These are phyloP conservation scores for Ondatra zibethicus DNA, from an alignment of 2,113 vertebrate genomes.

Conservation along the genomic window DNA sequence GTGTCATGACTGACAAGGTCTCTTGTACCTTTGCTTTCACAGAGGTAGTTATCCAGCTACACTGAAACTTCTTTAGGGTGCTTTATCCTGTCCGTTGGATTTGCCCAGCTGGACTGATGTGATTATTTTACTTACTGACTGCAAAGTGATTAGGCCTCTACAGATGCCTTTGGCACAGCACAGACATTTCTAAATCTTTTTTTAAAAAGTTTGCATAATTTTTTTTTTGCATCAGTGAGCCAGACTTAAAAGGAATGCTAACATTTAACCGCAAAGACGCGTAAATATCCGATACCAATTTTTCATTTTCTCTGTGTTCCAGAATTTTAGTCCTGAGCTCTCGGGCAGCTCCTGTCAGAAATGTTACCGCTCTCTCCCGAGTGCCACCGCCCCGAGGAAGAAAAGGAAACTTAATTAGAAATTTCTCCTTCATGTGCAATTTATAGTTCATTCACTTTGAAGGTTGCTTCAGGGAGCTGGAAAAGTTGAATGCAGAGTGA, in stretches of 20 bases:
- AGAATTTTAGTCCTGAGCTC: constrained; percentile 42
- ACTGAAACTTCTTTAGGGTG: background rate
- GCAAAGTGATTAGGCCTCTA: constrained; percentile 32
- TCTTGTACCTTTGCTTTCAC: background rate
- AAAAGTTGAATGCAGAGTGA: constrained; percentile 62
- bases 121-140: constrained; percentile 45
- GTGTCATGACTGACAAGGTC: background rate
- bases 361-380: constrained; percentile 60
- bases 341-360: constrained; percentile 60
- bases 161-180: background rate
- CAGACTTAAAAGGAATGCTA: constrained; percentile 42
- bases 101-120: constrained; percentile 16
- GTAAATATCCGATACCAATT: constrained; percentile 54
- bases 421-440: constrained; percentile 75
- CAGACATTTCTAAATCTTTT: background rate
- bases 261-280: constrained; percentile 23
- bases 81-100: background rate
- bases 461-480: constrained; percentile 46
- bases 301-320: constrained; percentile 63
- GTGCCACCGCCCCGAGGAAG: constrained; percentile 60
- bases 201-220: background rate
- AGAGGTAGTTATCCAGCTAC: background rate
- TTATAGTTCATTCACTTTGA: constrained; percentile 68
- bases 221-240: constrained; percentile 26
- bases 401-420: constrained; percentile 75